phyloP scores from a whole-genome alignment of 2,888 invertebrate genomes.

The Spilarctia lutea region DNA sequence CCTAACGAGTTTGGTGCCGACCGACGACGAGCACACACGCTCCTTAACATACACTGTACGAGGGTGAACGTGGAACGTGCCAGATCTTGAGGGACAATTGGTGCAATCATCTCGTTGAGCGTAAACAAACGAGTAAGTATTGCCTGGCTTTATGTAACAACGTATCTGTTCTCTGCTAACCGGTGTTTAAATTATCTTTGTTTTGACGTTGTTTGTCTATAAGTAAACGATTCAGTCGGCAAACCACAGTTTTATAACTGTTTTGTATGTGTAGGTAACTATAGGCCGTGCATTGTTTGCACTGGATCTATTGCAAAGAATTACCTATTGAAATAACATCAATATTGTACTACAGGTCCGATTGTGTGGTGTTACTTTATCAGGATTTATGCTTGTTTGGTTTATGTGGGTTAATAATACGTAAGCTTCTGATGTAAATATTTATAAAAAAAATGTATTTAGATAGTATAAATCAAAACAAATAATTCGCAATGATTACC shows the following conservation, averaged over 20 bases:
- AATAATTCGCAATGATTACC: not conserved
- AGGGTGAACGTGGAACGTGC: constrained; percentile 76
- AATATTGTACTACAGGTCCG: not conserved
- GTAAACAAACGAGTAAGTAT: constrained; percentile 84
- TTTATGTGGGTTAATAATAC: not conserved
- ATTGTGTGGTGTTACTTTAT: not conserved
- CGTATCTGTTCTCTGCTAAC: constrained; percentile 33
- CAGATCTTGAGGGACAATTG: constrained; percentile 75
- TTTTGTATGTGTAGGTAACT: constrained; percentile 1
- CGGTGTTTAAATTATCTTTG: constrained; percentile 42
- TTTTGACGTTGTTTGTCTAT: constrained; percentile 34
- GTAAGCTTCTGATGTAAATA: not conserved
- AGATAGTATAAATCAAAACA: not conserved
- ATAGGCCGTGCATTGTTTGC: not conserved
- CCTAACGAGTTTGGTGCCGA: constrained; percentile 72
- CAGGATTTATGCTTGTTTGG: not conserved
- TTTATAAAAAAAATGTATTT: not conserved
- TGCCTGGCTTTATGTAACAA: constrained; percentile 70
- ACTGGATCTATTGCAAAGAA: not conserved
- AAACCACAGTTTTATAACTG: constrained; percentile 41
- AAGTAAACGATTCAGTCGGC: constrained; percentile 27
- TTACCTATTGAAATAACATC: not conserved
- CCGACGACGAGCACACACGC: constrained; percentile 69
- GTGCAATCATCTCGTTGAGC: constrained; percentile 84
- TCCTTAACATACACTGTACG: constrained; percentile 50